These are phyloP conservation scores for Mesoligia furuncula DNA, from an alignment of 2,888 invertebrate species.

Conservation along the genomic window DNA sequence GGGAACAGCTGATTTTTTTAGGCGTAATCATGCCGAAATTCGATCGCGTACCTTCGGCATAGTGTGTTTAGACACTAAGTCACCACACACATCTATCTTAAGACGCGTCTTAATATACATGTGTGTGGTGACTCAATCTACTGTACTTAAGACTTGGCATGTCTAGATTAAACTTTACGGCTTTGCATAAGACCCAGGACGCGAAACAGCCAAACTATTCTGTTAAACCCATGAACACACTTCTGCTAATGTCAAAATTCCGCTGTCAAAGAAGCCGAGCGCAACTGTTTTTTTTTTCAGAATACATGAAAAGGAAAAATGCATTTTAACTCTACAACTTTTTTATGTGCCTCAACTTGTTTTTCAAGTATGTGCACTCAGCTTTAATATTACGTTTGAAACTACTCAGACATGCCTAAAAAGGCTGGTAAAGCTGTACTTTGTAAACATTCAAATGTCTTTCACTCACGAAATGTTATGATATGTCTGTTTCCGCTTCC, in stretches of 20 bases:
- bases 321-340: conserved; percentile 13
- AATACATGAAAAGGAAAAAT: conserved; percentile 3
- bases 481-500: not conserved
- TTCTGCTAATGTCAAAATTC: not conserved
- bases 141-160: not conserved
- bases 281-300: not conserved
- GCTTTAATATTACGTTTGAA: conserved; percentile 23
- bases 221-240: not conserved
- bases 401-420: conserved; percentile 21
- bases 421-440: conserved; percentile 10
- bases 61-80: not conserved
- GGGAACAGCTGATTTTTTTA: too few relatives aligned
- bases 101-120: not conserved
- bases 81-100: not conserved
- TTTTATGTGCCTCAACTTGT: conserved; percentile 1
- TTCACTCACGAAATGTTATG: conserved; percentile 36
- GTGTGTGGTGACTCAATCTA: too few relatives aligned
- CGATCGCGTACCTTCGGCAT: too few relatives aligned
- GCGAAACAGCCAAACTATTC: not conserved
- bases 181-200: not conserved
- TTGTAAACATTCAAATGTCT: conserved; percentile 32
- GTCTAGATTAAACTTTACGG: conserved; percentile 15
- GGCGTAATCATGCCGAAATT: too few relatives aligned
- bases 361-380: conserved; percentile 16
- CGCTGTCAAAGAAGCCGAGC: not conserved